These are phyloP conservation scores for Liparis tanakae DNA, from an alignment of 2,797 vertebrate genomes.

Conservation along the genomic window DNA sequence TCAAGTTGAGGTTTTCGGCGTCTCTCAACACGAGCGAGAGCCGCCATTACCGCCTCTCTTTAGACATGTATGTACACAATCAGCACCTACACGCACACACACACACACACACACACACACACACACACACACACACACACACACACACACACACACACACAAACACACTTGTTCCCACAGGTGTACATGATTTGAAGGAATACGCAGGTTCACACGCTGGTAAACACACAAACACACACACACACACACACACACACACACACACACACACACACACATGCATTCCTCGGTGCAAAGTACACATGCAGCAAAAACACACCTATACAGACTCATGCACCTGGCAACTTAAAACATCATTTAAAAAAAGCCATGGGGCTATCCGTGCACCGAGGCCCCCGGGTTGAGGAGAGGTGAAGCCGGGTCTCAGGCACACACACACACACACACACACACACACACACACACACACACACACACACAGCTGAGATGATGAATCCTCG, in stretches of 20 bases:
- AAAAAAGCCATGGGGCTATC: conserved; percentile 63
- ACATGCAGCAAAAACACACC: conserved; percentile 47
- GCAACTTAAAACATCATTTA: conserved; percentile 66
- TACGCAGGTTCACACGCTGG: conserved; percentile 18
- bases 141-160: too few species aligned
- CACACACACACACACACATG: background rate
- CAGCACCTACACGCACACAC: conserved; percentile 25
- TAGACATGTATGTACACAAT: conserved; percentile 40
- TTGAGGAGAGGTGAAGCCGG: conserved; percentile 40
- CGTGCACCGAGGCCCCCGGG: conserved; percentile 15
- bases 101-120: conserved; percentile 39
- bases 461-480: background rate
- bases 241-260: background rate
- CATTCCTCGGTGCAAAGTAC: conserved; percentile 47
- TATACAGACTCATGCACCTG: conserved; percentile 68
- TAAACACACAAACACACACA: conserved; percentile 26
- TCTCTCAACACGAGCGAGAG: conserved; percentile 31
- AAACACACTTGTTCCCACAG: conserved; percentile 61
- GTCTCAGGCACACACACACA: conserved; percentile 3
- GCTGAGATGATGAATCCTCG: conserved; percentile 14
- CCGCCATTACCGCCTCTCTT: conserved; percentile 22
- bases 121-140: background rate
- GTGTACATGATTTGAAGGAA: conserved; percentile 51
- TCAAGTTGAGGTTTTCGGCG: conserved; percentile 13
- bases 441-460: too few species aligned